Percentiles rank a stretch among this genome's conserved stretches.
Conservation (phyloP, 2,888 invertebrate genomes). For the Pachydiplax longipennis region DNA sequence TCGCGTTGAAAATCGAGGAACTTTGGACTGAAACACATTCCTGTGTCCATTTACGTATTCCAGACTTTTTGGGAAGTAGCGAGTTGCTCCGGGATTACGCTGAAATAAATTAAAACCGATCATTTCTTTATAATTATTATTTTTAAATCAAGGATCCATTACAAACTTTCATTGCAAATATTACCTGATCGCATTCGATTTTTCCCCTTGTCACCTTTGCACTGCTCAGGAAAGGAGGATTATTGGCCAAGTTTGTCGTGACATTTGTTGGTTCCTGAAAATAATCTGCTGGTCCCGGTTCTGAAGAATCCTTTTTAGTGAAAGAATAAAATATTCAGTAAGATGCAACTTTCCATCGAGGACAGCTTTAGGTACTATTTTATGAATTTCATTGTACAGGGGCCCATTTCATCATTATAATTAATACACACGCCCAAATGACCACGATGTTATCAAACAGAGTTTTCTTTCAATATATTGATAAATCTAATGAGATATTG, state of each 20-base stretch:
- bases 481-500: too few relatives aligned
- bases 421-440: too few relatives aligned
- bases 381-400: too few relatives aligned
- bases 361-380: too few relatives aligned
- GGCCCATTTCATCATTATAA: too few relatives aligned
- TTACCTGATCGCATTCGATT: background rate
- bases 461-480: too few relatives aligned
- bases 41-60: background rate
- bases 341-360: too few relatives aligned
- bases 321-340: background rate
- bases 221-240: background rate
- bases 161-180: background rate
- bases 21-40: background rate
- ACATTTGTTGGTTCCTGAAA: background rate
- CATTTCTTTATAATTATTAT: background rate
- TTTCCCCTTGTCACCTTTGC: background rate
- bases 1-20: background rate
- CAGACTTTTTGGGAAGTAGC: background rate
- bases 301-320: background rate
- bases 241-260: background rate
- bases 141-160: too few relatives aligned
- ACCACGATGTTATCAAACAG: too few relatives aligned
- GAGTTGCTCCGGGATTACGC: background rate
- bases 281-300: constrained; percentile 17
- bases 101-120: background rate